Evolutionary conservation across 2,888 invertebrate species (phyloP).

Genomic region (Sinhomidia bicolor): DNA sequence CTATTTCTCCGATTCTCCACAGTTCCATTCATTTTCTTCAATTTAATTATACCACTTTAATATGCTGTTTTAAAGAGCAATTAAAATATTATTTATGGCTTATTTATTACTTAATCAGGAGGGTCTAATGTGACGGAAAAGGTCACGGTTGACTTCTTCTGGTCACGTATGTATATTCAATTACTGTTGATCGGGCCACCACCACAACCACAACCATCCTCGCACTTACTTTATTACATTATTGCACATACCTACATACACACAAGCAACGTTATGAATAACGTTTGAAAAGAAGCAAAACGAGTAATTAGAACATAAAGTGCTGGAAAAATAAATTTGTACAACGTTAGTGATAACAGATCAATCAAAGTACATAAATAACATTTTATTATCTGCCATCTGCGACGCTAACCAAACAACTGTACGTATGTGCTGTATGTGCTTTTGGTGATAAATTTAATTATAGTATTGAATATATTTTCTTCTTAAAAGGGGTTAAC

Average conservation of each 20-base stretch:
- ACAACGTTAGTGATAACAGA: conserved; percentile 40
- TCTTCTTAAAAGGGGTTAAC: conserved; percentile 70
- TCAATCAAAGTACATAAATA: conserved; percentile 35
- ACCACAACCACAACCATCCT: no score
- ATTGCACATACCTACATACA: neutral
- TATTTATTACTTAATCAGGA: conserved; percentile 54
- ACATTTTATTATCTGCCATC: conserved; percentile 11
- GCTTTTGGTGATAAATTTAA: neutral
- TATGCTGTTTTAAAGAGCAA: conserved; percentile 63
- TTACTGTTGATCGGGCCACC: conserved; percentile 28
- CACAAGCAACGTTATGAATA: neutral
- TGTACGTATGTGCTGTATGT: neutral
- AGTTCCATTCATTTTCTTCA: conserved; percentile 18
- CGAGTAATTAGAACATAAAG: conserved; percentile 62
- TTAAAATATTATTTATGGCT: conserved; percentile 61
- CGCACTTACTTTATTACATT: no score
- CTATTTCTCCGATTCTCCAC: neutral
- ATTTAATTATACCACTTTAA: conserved; percentile 43
- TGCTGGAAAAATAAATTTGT: conserved; percentile 40
- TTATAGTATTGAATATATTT: conserved; percentile 11
- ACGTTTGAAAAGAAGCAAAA: neutral
- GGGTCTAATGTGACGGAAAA: conserved; percentile 77
- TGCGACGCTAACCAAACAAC: neutral
- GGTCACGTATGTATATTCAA: conserved; percentile 66
- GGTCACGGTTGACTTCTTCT: conserved; percentile 77